Conservation (phyloP, 2,797 vertebrate species). For the Phataginus tetradactyla region DNA sequence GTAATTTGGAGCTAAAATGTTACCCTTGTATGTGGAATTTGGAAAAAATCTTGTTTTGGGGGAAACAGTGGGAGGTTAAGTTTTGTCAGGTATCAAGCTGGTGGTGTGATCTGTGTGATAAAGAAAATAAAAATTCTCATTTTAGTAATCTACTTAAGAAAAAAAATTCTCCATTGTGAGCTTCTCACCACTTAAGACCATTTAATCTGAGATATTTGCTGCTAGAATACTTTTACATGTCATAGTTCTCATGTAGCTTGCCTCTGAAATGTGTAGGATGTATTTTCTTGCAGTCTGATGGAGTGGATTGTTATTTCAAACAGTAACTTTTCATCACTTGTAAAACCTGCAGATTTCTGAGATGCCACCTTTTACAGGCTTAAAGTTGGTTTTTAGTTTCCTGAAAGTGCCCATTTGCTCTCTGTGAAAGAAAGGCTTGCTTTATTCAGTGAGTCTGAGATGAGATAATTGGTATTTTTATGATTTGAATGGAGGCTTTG, state of each 20-base stretch:
- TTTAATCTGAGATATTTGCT: constrained; percentile 30
- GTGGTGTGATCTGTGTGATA: constrained; percentile 9
- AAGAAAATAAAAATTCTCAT: constrained; percentile 10
- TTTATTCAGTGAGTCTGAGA: constrained; percentile 87
- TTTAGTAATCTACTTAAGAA: constrained; percentile 44
- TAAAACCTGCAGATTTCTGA: constrained; percentile 59
- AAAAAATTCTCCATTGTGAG: constrained; percentile 12
- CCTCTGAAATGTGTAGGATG: not conserved
- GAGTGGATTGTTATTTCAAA: constrained; percentile 25
- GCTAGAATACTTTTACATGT: not conserved
- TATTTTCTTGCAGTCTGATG: constrained; percentile 40
- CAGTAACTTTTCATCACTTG: constrained; percentile 32
- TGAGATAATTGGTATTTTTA: constrained; percentile 94
- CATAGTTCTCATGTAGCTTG: not conserved
- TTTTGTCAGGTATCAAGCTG: not conserved
- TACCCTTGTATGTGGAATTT: not conserved
- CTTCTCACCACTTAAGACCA: not conserved
- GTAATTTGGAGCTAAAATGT: constrained; percentile 46
- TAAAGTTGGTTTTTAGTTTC: constrained; percentile 67
- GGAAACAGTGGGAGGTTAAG: not conserved
- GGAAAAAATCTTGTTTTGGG: constrained; percentile 17
- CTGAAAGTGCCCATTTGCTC: constrained; percentile 82
- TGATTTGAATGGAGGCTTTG: constrained; percentile 93
- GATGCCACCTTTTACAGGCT: constrained; percentile 46
- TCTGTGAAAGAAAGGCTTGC: constrained; percentile 86